Conservation (phyloP, 2,113 vertebrate species). For the Sinocyclocheilus maitianheensis region DNA sequence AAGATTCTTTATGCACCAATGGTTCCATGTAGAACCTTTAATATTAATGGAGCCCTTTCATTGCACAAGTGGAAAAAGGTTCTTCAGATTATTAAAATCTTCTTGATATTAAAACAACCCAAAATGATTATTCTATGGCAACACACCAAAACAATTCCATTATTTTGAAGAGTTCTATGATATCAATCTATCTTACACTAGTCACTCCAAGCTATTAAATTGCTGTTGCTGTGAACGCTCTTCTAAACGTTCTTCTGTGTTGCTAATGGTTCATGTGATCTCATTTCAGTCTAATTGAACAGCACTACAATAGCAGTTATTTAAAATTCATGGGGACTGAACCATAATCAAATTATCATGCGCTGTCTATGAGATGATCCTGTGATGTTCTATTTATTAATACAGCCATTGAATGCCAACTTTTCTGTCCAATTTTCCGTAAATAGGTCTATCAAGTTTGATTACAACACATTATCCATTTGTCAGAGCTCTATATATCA, state of each 20-base stretch:
- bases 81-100: too few species aligned
- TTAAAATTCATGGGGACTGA: constrained; percentile 4
- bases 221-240: background rate
- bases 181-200: background rate
- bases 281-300: constrained; percentile 30
- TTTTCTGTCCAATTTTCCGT: constrained; percentile 38
- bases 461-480: constrained; percentile 42
- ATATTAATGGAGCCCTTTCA: too few species aligned
- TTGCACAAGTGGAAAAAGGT: too few species aligned
- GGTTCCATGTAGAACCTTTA: too few species aligned
- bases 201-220: background rate
- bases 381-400: constrained; percentile 30
- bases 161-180: background rate
- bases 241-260: background rate
- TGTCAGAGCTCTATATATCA: constrained; percentile 11
- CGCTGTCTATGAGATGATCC: background rate
- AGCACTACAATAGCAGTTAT: constrained; percentile 20
- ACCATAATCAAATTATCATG: constrained; percentile 39
- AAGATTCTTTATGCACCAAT: too few species aligned
- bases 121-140: too few species aligned
- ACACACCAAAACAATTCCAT: too few species aligned
- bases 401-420: constrained; percentile 9
- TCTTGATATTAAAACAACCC: too few species aligned
- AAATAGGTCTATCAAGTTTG: constrained; percentile 43
- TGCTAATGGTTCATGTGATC: constrained; percentile 9